These are phyloP conservation scores for Thomomys bottae DNA, from an alignment of 2,113 vertebrate species.

Conservation along the genomic window DNA sequence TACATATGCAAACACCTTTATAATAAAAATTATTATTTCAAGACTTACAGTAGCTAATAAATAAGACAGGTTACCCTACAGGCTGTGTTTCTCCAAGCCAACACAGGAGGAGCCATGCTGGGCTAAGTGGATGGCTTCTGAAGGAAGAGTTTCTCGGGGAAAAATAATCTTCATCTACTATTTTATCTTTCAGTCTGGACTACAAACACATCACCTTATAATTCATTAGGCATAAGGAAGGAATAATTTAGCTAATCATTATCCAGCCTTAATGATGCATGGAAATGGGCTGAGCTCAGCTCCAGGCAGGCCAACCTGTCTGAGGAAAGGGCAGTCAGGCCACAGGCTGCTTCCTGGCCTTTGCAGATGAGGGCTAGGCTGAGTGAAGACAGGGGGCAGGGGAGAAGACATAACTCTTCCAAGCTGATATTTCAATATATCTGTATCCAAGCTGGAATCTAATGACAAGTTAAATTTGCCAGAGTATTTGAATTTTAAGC, in stretches of 20 bases:
- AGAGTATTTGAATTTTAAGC: not conserved
- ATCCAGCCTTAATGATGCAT: slow-evolving; percentile 78
- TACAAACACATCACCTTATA: slow-evolving; percentile 75
- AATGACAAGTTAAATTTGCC: not conserved
- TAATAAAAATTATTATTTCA: not conserved
- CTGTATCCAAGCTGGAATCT: not conserved
- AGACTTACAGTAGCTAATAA: not conserved
- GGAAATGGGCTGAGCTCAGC: slow-evolving; percentile 74
- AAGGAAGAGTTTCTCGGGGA: slow-evolving; percentile 51
- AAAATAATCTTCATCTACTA: slow-evolving; percentile 24
- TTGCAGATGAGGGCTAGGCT: not conserved
- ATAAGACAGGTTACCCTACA: not conserved
- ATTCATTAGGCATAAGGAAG: slow-evolving; percentile 77
- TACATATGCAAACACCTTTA: not conserved
- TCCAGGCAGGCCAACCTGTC: slow-evolving; percentile 63
- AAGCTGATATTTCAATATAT: slow-evolving; percentile 31
- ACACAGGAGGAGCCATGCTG: not conserved
- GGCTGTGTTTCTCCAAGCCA: not conserved
- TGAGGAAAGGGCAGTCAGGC: slow-evolving; percentile 27
- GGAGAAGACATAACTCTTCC: not conserved
- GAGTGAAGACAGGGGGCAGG: not conserved
- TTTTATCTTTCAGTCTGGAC: slow-evolving; percentile 64
- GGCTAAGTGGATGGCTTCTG: not conserved
- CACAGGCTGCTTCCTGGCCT: slow-evolving; percentile 3
- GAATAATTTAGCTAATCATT: slow-evolving; percentile 80